Percentiles rank a stretch among this genome's conserved stretches.
Conservation (phyloP, 2,888 invertebrate species). For the Caenorhabditis panamensis region DNA sequence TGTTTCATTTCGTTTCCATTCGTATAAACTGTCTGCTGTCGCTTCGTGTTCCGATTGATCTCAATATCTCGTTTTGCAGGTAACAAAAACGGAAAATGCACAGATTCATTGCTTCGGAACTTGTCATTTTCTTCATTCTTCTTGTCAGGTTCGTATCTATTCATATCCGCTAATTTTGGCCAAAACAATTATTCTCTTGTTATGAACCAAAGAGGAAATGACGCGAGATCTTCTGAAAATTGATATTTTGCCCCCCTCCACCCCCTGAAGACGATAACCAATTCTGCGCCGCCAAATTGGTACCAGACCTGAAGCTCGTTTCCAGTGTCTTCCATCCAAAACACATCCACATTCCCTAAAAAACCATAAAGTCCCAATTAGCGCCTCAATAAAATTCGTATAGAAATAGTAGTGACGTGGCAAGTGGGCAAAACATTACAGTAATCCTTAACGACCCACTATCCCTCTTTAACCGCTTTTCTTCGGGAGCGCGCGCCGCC, state of each 20-base stretch:
- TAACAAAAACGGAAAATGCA: slow-evolving; percentile 34
- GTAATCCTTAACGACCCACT: not conserved
- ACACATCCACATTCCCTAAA: not conserved
- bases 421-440: slow-evolving; percentile 4
- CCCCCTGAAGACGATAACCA: not conserved
- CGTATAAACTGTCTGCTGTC: not conserved
- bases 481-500: not conserved
- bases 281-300: slow-evolving; percentile 7
- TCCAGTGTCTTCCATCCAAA: not conserved
- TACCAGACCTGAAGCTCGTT: too few species aligned
- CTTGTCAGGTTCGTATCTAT: slow-evolving; percentile 28
- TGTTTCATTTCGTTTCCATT: not conserved
- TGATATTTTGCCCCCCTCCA: slow-evolving; percentile 9
- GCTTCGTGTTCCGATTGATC: not conserved
- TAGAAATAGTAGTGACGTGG: slow-evolving; percentile 2
- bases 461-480: not conserved
- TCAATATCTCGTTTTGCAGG: slow-evolving; percentile 15
- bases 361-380: not conserved
- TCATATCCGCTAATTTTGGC: not conserved
- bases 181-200: not conserved
- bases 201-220: slow-evolving; percentile 9
- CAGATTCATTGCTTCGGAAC: slow-evolving; percentile 22
- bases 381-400: not conserved
- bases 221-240: slow-evolving; percentile 18
- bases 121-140: slow-evolving; percentile 23